A percentile compares a stretch with the other conserved stretches of the same genome.
Conservation (phyloP, 1,140 invertebrate genomes). For the Sitobion miscanthi region DNA sequence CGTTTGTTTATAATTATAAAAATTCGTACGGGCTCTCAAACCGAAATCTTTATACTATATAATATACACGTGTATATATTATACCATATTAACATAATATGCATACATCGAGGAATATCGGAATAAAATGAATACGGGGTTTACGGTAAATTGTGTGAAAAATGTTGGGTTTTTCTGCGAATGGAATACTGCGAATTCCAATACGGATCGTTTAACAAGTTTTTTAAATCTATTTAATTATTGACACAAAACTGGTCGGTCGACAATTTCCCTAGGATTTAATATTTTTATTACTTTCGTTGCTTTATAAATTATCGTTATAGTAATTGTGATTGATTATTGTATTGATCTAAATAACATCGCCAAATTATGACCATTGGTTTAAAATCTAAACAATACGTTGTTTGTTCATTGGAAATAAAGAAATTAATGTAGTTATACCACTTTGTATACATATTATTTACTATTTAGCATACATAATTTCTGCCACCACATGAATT, state of each 20-base stretch:
- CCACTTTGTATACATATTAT: too few relatives aligned
- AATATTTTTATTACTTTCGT: not conserved
- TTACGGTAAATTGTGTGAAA: not conserved
- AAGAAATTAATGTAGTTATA: too few relatives aligned
- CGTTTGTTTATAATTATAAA: not conserved
- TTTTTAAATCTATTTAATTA: not conserved
- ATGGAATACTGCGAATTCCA: not conserved
- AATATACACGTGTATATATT: not conserved
- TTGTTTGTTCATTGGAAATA: too few relatives aligned
- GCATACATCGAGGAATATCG: not conserved
- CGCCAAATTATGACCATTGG: not conserved
- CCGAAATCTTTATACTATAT: not conserved
- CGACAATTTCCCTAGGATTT: not conserved
- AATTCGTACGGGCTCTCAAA: not conserved
- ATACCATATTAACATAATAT: not conserved
- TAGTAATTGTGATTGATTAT: not conserved
- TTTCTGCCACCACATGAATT: too few relatives aligned
- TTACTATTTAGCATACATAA: too few relatives aligned
- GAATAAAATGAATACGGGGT: not conserved
- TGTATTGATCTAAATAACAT: not conserved
- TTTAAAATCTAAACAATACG: not conserved
- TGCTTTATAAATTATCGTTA: not conserved
- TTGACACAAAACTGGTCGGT: not conserved
- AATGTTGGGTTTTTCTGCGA: not conserved
- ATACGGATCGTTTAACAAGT: not conserved